These are phyloP conservation scores for Thumatha senex DNA, from an alignment of 2,888 invertebrate species.

Conservation along the genomic window DNA sequence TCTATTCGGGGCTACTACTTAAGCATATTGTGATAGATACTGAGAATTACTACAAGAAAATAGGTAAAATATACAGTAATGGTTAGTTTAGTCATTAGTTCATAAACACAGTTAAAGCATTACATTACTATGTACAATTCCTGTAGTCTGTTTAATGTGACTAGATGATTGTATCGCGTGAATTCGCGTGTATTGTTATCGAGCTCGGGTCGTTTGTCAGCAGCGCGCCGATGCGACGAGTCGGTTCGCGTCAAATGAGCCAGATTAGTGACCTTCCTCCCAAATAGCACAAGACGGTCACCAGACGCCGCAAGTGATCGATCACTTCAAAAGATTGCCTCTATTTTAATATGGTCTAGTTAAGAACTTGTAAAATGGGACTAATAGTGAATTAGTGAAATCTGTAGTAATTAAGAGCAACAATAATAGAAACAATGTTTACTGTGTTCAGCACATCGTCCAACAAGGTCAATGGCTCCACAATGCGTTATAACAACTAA, in stretches of 20 bases:
- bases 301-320: background rate
- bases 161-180: background rate
- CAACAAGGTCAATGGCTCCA: too few species aligned
- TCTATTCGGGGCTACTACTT: too few species aligned
- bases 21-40: too few species aligned
- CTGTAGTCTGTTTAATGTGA: background rate
- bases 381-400: background rate
- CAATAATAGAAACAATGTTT: too few species aligned
- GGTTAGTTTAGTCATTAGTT: too few species aligned
- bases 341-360: background rate
- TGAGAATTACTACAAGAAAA: too few species aligned
- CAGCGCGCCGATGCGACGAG: slow-evolving; percentile 1
- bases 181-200: background rate
- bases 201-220: slow-evolving; percentile 6
- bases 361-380: background rate
- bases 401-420: too few species aligned
- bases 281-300: slow-evolving; percentile 6
- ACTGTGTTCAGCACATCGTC: too few species aligned
- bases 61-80: too few species aligned
- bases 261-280: slow-evolving; percentile 21
- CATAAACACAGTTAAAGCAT: background rate
- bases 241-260: slow-evolving; percentile 28
- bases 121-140: background rate
- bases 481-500: too few species aligned
- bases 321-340: slow-evolving; percentile 2